A percentile compares a stretch with the other conserved stretches of the same genome.
phyloP scores from a whole-genome alignment of 2,113 vertebrate species.

The Thamnophis sirtalis region DNA sequence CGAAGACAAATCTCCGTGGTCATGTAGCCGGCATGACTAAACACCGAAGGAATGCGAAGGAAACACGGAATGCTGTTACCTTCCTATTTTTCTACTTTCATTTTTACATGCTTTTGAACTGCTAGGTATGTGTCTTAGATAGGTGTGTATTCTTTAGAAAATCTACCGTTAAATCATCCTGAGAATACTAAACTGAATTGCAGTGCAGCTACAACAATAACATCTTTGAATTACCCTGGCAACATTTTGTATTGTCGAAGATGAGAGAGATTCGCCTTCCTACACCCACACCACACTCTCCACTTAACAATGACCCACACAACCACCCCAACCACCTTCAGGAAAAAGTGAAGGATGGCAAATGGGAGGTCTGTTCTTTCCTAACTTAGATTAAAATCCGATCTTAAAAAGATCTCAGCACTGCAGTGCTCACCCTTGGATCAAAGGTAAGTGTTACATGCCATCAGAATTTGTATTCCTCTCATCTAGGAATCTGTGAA shows the following conservation, averaged over 20 bases:
- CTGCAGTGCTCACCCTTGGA: neutral
- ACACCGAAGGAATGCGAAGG: too few species aligned
- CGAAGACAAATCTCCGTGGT: too few species aligned
- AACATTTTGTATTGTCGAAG: neutral
- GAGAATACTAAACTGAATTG: neutral
- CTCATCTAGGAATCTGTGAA: neutral
- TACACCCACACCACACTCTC: neutral
- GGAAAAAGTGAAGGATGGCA: neutral
- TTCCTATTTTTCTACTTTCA: too few species aligned
- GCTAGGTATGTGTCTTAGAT: neutral
- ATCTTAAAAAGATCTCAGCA: neutral
- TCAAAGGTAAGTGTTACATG: neutral
- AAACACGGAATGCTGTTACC: too few species aligned
- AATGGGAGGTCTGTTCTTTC: neutral
- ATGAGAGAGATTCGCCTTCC: neutral
- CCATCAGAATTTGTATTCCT: neutral
- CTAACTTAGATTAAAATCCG: neutral
- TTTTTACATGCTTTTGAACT: too few species aligned
- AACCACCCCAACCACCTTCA: neutral
- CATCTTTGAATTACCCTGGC: neutral
- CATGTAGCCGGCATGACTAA: too few species aligned
- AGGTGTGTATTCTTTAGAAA: neutral
- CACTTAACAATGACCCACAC: neutral
- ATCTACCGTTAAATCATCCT: neutral
- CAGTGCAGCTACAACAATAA: neutral